phyloP scores from a whole-genome alignment of 2,113 vertebrate species.

The Chrysochloris asiatica region DNA sequence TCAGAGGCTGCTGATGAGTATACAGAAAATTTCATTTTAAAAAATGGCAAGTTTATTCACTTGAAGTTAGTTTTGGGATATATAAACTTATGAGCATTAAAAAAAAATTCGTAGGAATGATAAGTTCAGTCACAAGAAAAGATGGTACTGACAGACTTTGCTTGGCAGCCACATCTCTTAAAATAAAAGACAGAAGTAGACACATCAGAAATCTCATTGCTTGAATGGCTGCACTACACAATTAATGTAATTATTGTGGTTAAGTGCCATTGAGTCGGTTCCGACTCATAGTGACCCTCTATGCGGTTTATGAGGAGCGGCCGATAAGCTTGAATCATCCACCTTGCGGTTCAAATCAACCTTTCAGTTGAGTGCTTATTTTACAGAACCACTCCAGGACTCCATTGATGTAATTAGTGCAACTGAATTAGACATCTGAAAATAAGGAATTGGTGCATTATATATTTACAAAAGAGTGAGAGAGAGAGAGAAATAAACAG shows the following conservation, averaged over 20 bases:
- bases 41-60: not conserved
- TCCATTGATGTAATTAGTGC: not conserved
- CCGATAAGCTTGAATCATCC: too few relatives aligned
- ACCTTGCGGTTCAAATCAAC: too few relatives aligned
- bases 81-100: not conserved
- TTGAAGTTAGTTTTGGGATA: slow-evolving; percentile 20
- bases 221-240: not conserved
- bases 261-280: too few relatives aligned
- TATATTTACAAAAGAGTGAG: not conserved
- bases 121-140: not conserved
- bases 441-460: not conserved
- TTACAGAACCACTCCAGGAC: too few relatives aligned
- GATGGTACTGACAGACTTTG: not conserved
- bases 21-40: not conserved
- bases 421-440: not conserved
- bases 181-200: not conserved
- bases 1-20: not conserved
- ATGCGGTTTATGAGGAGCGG: too few relatives aligned
- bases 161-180: not conserved
- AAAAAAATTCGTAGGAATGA: not conserved
- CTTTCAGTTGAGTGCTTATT: too few relatives aligned
- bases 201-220: not conserved
- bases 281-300: too few relatives aligned
- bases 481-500: not conserved
- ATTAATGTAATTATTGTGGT: too few relatives aligned